phyloP scores from a whole-genome alignment of 2,113 vertebrate genomes.

The Salvelinus alpinus region DNA sequence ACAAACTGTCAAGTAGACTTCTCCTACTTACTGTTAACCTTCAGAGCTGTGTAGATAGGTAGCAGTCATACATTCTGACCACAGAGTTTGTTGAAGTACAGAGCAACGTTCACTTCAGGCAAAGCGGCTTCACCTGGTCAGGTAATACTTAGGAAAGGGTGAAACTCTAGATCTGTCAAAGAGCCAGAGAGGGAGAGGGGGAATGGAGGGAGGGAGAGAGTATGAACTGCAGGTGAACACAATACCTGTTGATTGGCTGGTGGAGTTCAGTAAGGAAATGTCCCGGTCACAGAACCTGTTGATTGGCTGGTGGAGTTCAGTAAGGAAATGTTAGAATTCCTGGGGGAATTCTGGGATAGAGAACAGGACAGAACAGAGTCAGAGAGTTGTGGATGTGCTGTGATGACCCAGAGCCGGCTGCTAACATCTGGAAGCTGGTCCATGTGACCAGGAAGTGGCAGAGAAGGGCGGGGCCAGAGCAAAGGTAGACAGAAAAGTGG shows the following conservation, averaged over 20 bases:
- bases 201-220: constrained; percentile 13
- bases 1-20: background rate
- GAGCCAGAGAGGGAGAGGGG: constrained; percentile 26
- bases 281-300: background rate
- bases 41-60: background rate
- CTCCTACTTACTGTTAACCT: background rate
- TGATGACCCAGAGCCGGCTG: no score
- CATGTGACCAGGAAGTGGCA: constrained; percentile 39
- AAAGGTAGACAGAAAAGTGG: constrained; percentile 46
- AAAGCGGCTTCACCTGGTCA: constrained; percentile 61
- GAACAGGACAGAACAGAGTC: constrained; percentile 9
- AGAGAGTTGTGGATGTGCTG: no score
- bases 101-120: constrained; percentile 35
- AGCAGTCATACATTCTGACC: no score
- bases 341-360: background rate
- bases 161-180: constrained; percentile 57
- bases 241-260: background rate
- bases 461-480: constrained; percentile 18
- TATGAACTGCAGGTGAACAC: background rate
- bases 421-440: constrained; percentile 8
- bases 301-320: background rate
- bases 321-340: background rate
- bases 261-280: background rate
- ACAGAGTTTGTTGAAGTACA: background rate
- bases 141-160: constrained; percentile 58